A percentile compares a stretch with the other conserved stretches of the same genome.
Conservation (phyloP, 2,113 vertebrate genomes). For the Progne subis region DNA sequence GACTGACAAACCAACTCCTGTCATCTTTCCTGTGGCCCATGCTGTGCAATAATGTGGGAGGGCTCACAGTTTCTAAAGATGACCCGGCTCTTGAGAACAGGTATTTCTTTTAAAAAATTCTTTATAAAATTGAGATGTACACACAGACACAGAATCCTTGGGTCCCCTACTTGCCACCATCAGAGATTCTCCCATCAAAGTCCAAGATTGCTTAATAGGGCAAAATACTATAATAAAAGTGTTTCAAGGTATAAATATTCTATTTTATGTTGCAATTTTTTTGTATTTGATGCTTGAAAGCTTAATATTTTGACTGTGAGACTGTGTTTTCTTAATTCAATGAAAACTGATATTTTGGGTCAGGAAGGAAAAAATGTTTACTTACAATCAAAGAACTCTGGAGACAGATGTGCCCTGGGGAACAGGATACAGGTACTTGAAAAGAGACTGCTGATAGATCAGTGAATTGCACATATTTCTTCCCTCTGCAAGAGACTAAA, state of each 20-base stretch:
- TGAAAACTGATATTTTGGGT: not conserved
- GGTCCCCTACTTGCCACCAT: not conserved
- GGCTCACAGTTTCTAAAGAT: not conserved
- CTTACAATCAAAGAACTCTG: not conserved
- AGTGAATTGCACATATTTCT: not conserved
- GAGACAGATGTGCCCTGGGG: not conserved
- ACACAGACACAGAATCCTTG: not conserved
- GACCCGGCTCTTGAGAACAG: not conserved
- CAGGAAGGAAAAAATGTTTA: not conserved
- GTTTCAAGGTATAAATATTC: not conserved
- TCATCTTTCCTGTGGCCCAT: not conserved
- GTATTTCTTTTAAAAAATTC: not conserved
- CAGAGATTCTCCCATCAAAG: not conserved
- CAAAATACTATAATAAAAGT: not conserved
- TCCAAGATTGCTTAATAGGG: not conserved
- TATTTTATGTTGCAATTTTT: not conserved
- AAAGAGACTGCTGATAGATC: not conserved
- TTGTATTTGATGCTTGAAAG: not conserved
- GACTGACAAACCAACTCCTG: not conserved
- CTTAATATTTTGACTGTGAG: not conserved
- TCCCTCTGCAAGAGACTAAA: not conserved
- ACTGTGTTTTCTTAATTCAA: not conserved
- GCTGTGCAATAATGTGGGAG: not conserved
- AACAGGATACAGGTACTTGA: fast-evolving
- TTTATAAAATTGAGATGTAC: not conserved